Base-by-base conservation (phyloP, 2,888 invertebrate genomes). In the Microplitis manilae region DNA sequence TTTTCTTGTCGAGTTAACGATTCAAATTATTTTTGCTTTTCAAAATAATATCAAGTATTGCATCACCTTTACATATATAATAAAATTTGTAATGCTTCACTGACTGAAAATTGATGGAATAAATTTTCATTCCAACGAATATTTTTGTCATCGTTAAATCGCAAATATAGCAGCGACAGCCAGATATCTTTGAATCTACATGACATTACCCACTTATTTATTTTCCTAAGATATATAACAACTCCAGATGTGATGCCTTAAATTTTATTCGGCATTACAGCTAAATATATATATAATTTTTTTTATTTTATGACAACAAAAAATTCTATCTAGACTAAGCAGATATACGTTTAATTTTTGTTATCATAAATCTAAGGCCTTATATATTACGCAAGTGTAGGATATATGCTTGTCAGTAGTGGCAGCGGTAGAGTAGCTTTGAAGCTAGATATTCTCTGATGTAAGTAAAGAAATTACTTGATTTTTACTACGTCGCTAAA, bases 401-500 rank as follows among this genome's bases (percentile, higher is more conserved):
- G 30, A 30, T 30, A 13, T 13, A 50, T 50, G 13, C 8, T 50
- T 13, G 50, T 50, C 8, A 50, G 50, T 50, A 50, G 50, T 50
- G 59, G 30, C 13, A 7, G 69, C 59, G 59, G 59, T 70, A 30
- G 65, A 30, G 15, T 50, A 62, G 30, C 65, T 65, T 65, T 65
- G 65, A 65, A 30, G 65, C 65, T 30, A 70, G 70, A 20, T 50
- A 68, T 74, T 60, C 17, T 20, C 39, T 38, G 50, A 50, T 50
- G 13, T 30, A 30, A 30, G 65, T 17, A 65, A 30, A 65, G 65
- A 30, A 65, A 30, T 65, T 65, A 65, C 65, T 13, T 7, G 65
- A 65, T 65, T 65, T 30, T 30, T 30, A 65, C 73, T 40, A 40
- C 41, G 68, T 60, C 68, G 40, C 68, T 17, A 60, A 74, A 74